Evolutionary conservation across 1,140 invertebrate genomes (phyloP), one percentile per base, ranked within the genome.

Genomic region (Sminthurides bifidus): DNA sequence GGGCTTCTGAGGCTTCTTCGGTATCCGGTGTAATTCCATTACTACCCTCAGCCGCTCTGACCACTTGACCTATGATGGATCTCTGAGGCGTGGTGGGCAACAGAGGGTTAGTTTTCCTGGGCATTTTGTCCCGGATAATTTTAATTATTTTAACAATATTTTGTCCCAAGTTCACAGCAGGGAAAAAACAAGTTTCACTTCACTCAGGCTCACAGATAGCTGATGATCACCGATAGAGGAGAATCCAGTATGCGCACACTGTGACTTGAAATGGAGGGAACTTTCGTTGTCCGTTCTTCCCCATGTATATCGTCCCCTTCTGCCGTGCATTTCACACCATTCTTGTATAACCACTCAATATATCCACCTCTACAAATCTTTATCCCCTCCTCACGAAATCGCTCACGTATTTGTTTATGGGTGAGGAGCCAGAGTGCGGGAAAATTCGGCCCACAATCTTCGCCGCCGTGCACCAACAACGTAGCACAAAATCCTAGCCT

Each of bases 1-100:
- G 49, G 27, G 61, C 61, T 40, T 63, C 61, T 23, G 50, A 50
- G 21, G 58, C 61, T 48, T 59, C 61, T 33, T 43, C 52, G 35
- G 58, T 57, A 41, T 63, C 61, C 10, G 58, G 57, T 27, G 60
- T 62, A 23, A 58, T 44, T 19, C 40, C 40, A 21, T 38, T 26
- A 30, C 37, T 56, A n/a, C n/a, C n/a, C n/a, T n/a, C n/a, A n/a
- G n/a, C n/a, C 23, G 45, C 33, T 50, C 44, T 44, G 44, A 56
- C 35, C 23, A n/a, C n/a, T n/a, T 21, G 45, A 49, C 23, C 35
- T 35, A 23, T 35, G n/a, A 46, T 46, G 37, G 54, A 56, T 38
- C 30, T 24, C 17, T 26, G 6, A 10, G 46, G 46, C n/a, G 46
- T 49, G 12, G 46, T 49, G 10, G 46, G 46, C 5, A 49, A 31